Conservation (phyloP, 2,113 vertebrate species). For the Heptranchias perlo region DNA sequence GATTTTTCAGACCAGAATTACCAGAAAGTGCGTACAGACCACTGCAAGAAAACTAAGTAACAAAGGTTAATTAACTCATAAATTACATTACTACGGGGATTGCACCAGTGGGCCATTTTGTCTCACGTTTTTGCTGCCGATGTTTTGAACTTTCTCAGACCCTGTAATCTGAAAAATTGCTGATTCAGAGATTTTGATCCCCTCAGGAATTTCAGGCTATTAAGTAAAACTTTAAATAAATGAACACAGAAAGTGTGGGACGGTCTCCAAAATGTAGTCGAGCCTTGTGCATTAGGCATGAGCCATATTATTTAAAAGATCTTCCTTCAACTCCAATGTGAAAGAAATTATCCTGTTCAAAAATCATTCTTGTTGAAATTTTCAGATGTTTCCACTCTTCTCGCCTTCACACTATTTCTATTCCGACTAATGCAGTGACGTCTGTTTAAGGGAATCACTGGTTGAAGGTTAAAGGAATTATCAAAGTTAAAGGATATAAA, state of each 20-base stretch:
- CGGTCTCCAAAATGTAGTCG: background rate
- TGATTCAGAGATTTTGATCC: background rate
- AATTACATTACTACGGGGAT: background rate
- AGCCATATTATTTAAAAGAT: background rate
- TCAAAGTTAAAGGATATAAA: background rate
- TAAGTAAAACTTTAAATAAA: background rate
- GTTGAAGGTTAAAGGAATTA: background rate
- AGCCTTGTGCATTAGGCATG: background rate
- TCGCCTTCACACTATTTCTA: background rate
- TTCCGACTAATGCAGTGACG: background rate
- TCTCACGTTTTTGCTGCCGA: background rate
- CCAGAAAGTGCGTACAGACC: background rate
- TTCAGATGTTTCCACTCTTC: background rate
- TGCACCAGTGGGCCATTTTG: background rate
- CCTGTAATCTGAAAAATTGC: background rate
- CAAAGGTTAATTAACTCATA: background rate
- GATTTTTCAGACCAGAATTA: no score
- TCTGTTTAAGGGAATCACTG: background rate
- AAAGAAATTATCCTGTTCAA: background rate
- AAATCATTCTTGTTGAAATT: background rate
- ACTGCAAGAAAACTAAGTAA: background rate
- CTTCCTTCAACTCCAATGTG: background rate
- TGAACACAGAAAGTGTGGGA: background rate
- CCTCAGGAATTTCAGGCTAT: background rate
- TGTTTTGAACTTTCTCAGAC: background rate